phyloP scores from a whole-genome alignment of 1,140 invertebrate species.

The Tyrophagus putrescentiae region DNA sequence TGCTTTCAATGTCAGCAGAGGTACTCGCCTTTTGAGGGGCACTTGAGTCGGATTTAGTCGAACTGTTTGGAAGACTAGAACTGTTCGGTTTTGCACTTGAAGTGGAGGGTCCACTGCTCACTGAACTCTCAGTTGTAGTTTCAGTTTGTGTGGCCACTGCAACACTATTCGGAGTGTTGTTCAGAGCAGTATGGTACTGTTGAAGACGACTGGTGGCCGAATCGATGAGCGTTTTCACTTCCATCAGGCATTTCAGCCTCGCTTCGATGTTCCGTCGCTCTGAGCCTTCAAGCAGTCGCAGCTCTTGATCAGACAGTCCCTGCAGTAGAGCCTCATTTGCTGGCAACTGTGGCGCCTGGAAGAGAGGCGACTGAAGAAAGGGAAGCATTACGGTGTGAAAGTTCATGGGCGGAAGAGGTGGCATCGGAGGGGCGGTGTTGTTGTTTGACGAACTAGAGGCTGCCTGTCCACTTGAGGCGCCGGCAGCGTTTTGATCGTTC shows the following conservation, averaged over 20 bases:
- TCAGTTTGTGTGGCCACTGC: not conserved
- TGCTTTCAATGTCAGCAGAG: not conserved
- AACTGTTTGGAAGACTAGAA: not conserved
- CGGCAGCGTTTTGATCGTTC: slow-evolving; percentile 13
- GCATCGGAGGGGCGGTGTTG: slow-evolving; percentile 23
- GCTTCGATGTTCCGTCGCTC: slow-evolving; percentile 73
- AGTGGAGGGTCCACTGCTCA: not conserved
- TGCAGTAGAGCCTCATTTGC: slow-evolving; percentile 42
- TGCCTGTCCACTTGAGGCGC: not conserved
- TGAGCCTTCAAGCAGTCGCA: slow-evolving; percentile 70
- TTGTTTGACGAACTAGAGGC: slow-evolving; percentile 5
- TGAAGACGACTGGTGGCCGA: slow-evolving; percentile 73
- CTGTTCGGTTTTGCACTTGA: not conserved
- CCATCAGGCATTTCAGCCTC: slow-evolving; percentile 62
- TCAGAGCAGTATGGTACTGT: slow-evolving; percentile 51
- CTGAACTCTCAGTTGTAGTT: too few relatives aligned
- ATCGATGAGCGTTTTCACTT: slow-evolving; percentile 73
- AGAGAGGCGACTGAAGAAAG: slow-evolving; percentile 30
- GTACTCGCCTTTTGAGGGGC: not conserved
- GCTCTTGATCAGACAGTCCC: slow-evolving; percentile 61
- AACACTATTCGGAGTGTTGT: not conserved
- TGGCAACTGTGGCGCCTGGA: slow-evolving; percentile 44
- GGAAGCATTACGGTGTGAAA: slow-evolving; percentile 25
- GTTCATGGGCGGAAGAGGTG: slow-evolving; percentile 26
- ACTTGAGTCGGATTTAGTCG: too few relatives aligned